Percentiles rank a stretch among this genome's conserved stretches.
Evolutionary conservation across 2,888 invertebrate species (phyloP).

Genomic region (Cosmia trapezina): DNA sequence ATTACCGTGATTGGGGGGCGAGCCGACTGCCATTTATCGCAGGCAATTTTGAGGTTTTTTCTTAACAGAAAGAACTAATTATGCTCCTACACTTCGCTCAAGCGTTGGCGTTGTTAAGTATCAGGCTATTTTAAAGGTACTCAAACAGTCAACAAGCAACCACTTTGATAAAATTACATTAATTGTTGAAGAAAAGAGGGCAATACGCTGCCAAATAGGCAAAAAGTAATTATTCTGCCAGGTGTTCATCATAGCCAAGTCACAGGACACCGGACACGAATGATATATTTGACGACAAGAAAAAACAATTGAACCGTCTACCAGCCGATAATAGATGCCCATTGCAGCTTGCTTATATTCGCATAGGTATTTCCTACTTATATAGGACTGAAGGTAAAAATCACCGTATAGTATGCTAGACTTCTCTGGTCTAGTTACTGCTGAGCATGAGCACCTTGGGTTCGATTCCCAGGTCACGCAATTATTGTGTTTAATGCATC

Average conservation of each 20-base stretch:
- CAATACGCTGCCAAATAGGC: background rate
- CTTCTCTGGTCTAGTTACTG: too few species aligned
- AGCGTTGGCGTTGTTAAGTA: constrained; percentile 48
- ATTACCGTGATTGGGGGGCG: constrained; percentile 51
- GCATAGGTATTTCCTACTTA: too few species aligned
- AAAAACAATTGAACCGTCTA: background rate
- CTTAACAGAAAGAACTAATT: constrained; percentile 37
- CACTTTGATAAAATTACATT: constrained; percentile 39
- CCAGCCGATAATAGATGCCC: too few species aligned
- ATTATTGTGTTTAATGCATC: background rate
- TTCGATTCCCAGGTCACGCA: background rate
- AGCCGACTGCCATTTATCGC: constrained; percentile 31
- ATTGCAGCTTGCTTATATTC: too few species aligned
- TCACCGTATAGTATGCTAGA: too few species aligned
- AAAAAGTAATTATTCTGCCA: background rate
- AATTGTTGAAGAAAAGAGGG: constrained; percentile 32
- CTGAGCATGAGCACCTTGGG: too few species aligned
- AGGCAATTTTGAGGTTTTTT: constrained; percentile 37
- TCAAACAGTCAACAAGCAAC: constrained; percentile 34
- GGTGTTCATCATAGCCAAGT: background rate
- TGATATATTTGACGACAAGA: too few species aligned
- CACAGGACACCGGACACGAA: too few species aligned
- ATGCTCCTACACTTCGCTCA: constrained; percentile 15
- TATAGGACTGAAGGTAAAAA: too few species aligned
- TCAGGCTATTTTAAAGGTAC: constrained; percentile 26